Evolutionary conservation across 2,888 invertebrate species (phyloP), one percentile per base, ranked within the genome.

Genomic region (Caenorhabditis sp.): DNA sequence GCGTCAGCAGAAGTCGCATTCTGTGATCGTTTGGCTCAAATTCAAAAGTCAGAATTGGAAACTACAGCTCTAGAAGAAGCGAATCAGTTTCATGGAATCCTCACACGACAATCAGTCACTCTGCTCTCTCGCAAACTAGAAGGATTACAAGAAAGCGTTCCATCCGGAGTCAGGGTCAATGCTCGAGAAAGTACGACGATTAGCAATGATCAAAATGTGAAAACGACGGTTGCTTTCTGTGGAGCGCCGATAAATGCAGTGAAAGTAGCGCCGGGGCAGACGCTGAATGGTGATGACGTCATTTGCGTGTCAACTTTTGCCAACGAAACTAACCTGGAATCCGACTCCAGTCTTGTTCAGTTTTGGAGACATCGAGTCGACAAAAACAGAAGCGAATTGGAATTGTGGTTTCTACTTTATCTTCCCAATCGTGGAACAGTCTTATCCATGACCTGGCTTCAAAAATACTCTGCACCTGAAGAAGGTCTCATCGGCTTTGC

Each of bases 171-270:
- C 17, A 30, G 46, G 48, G 24, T 75, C 11, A 27, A 43, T 1
- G 24, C 70, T 9, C 24, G 35, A 9, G 37, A 53, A 22, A 53
- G 59, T 53, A 27, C 2, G 3, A 0, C 41, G 13, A 17, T 62
- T 17, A 52, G 22, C 17, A 15, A 17, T 37, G 39, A n/a, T n/a
- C n/a, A 22, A n/a, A 30, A 74, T 2, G 17, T 52, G 32, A 41
- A 48, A 9, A 17, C 39, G 2, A 55, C 37, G 0, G 68, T 63
- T 0, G 66, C 52, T 1, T 78, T 53, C 26, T 78, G 72, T 58
- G 78, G 78, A 41, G 72, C 66, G 0, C 78, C 78, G n/a, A 78
- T 78, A 26, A 73, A 72, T 27, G 32, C 46, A 1, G 46, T 78
- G 3, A 48, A 45, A 39, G 56, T 73, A 4, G 78, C 78, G 3